Evolutionary conservation across 1,140 invertebrate species (phyloP).

Genomic region (Drosophila setifemur): DNA sequence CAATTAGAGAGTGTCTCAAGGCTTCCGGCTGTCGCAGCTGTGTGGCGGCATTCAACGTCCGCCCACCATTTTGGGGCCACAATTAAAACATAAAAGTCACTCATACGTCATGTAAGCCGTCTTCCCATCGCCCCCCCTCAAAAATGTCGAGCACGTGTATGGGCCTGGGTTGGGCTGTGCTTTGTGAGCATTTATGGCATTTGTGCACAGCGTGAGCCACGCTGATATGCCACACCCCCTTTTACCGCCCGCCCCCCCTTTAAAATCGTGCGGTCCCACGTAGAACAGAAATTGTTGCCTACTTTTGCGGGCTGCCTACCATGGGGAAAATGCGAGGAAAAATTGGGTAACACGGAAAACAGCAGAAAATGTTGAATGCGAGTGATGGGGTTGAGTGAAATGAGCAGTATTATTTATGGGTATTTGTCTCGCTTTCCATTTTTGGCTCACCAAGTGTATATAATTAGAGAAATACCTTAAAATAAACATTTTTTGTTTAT

Average conservation of each 20-base stretch:
- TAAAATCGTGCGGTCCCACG: conserved; percentile 13
- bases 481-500: conserved; percentile 11
- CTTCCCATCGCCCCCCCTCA: neutral
- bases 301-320: conserved; percentile 50
- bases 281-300: conserved; percentile 50
- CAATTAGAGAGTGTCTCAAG: conserved; percentile 64
- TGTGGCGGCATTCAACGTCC: conserved; percentile 28
- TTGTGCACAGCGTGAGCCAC: conserved; percentile 61
- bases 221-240: conserved; percentile 54
- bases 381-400: neutral
- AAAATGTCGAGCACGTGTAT: neutral
- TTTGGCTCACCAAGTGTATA: neutral
- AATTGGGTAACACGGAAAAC: too few species aligned
- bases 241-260: neutral
- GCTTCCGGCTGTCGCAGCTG: conserved; percentile 58
- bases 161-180: conserved; percentile 7
- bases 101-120: conserved; percentile 69
- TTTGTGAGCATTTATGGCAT: conserved; percentile 65
- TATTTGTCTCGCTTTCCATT: conserved; percentile 10
- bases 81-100: conserved; percentile 81
- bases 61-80: conserved; percentile 60
- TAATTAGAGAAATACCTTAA: neutral
- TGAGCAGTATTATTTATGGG: conserved; percentile 30
- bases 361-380: too few species aligned
- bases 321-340: too few species aligned